phyloP scores from a whole-genome alignment of 1,140 invertebrate species.

The Sitobion miscanthi region DNA sequence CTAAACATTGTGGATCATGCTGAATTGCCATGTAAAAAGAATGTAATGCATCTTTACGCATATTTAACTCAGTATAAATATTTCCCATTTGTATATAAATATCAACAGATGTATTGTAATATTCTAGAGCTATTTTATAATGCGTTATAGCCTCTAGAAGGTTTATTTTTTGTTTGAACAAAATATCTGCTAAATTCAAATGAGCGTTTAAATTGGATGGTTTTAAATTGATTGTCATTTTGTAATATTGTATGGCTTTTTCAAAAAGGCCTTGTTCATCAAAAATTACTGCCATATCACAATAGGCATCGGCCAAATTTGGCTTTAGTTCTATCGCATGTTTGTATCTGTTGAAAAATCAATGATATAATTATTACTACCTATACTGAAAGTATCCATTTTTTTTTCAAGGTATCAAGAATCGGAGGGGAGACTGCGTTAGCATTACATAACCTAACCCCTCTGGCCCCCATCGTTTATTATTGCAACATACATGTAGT shows the following conservation, averaged over 20 bases:
- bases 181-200: slow-evolving; percentile 7
- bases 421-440: too few relatives aligned
- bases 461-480: too few relatives aligned
- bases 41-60: slow-evolving; percentile 91
- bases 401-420: too few relatives aligned
- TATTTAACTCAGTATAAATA: slow-evolving; percentile 98
- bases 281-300: slow-evolving; percentile 99
- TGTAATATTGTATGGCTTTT: slow-evolving; percentile 5
- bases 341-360: slow-evolving; percentile 74
- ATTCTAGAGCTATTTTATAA: slow-evolving; percentile 97
- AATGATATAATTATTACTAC: not conserved
- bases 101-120: slow-evolving; percentile 98
- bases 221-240: not conserved
- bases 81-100: slow-evolving; percentile 99
- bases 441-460: too few relatives aligned
- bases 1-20: slow-evolving; percentile 97
- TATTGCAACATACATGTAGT: too few relatives aligned
- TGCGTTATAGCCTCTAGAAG: slow-evolving; percentile 96
- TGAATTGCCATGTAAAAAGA: slow-evolving; percentile 98
- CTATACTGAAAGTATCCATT: not conserved
- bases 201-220: slow-evolving; percentile 24
- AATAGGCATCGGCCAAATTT: slow-evolving; percentile 99
- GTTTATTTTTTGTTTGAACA: not conserved
- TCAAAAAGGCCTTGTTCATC: slow-evolving; percentile 94
- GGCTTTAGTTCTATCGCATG: slow-evolving; percentile 99